These are phyloP conservation scores for Drosophila pachea DNA, from an alignment of 1,140 invertebrate genomes.

Conservation along the genomic window DNA sequence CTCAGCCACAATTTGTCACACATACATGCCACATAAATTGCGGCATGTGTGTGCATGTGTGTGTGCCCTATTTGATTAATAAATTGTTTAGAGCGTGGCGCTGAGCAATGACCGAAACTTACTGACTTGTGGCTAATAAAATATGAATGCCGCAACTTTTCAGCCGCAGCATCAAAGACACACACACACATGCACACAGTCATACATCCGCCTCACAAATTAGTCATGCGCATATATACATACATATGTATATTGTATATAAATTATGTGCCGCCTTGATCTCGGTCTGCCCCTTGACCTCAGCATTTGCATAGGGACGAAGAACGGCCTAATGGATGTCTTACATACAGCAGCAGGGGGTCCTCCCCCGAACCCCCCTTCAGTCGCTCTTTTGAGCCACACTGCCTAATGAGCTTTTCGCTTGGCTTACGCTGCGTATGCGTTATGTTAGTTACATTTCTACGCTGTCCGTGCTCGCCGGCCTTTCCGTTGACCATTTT, in stretches of 20 bases:
- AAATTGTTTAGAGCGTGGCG: conserved; percentile 66
- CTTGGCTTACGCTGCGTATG: conserved; percentile 55
- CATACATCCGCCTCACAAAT: conserved; percentile 46
- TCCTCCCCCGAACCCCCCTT: too few species aligned
- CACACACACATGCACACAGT: neutral
- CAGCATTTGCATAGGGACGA: conserved; percentile 47
- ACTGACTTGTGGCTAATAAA: conserved; percentile 74
- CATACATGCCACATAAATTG: conserved; percentile 68
- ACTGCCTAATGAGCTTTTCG: neutral
- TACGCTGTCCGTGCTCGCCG: conserved; percentile 3
- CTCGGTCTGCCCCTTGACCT: conserved; percentile 54
- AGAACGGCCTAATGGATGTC: conserved; percentile 6
- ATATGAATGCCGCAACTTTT: conserved; percentile 71
- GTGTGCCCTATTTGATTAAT: conserved; percentile 65
- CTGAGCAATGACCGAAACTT: conserved; percentile 58
- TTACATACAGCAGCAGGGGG: too few species aligned
- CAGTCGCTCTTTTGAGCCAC: too few species aligned
- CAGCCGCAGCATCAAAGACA: conserved; percentile 59
- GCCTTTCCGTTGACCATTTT: conserved; percentile 13
- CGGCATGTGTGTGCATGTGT: conserved; percentile 1
- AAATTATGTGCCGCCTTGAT: conserved; percentile 67
- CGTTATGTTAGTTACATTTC: conserved; percentile 58
- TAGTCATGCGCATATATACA: conserved; percentile 74
- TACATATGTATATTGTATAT: conserved; percentile 56
- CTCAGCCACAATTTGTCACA: conserved; percentile 73